phyloP scores from a whole-genome alignment of 2,888 invertebrate genomes.

The Unio delphinus region DNA sequence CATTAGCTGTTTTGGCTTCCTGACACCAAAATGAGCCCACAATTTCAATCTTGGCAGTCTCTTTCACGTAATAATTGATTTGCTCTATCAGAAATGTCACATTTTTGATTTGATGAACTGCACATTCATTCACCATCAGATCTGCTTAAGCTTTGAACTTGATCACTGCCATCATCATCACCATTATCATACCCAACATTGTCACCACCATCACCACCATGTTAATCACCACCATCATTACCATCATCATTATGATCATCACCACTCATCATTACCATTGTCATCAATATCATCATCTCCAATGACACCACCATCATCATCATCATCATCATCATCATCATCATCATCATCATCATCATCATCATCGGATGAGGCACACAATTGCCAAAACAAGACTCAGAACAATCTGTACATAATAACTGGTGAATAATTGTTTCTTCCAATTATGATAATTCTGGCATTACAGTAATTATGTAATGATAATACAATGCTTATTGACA shows the following conservation, averaged over 20 bases:
- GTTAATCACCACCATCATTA: not conserved
- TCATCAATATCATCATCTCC: not conserved
- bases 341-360: constrained; percentile 4
- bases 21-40: too few relatives aligned
- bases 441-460: too few relatives aligned
- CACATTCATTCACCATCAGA: too few relatives aligned
- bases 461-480: too few relatives aligned
- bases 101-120: too few relatives aligned
- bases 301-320: not conserved
- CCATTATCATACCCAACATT: constrained; percentile 5
- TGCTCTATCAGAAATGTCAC: too few relatives aligned
- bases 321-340: constrained; percentile 7
- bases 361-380: not conserved
- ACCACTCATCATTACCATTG: not conserved
- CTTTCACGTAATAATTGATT: too few relatives aligned
- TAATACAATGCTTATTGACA: too few relatives aligned
- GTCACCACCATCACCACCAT: constrained; percentile 4
- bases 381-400: not conserved
- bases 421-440: too few relatives aligned
- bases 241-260: constrained; percentile 8
- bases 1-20: too few relatives aligned
- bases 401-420: not conserved
- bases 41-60: too few relatives aligned
- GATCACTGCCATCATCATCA: not conserved
- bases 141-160: too few relatives aligned